Base-by-base conservation (phyloP, 92 coral and sea anemone species). In the Parazoanthus darwini region DNA sequence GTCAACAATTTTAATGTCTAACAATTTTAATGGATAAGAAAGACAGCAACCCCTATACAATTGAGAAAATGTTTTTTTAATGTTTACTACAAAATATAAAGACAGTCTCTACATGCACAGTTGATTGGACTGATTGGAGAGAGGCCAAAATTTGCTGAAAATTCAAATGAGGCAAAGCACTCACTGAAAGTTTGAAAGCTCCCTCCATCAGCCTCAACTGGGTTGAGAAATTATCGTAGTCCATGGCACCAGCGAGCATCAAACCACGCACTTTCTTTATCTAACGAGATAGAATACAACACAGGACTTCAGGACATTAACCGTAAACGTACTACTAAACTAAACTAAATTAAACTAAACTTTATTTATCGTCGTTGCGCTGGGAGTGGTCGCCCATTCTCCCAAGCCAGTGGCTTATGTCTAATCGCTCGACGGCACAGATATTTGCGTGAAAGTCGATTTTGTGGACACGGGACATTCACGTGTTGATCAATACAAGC, bases 181-280 rank as follows among this genome's bases (percentile, higher is more conserved):
- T 92, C 76, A 97, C 99, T 78, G 98, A 94, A 6, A 97, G 91
- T 90, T 97, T 95, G 93, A 97, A 94, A 39, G 98, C 98, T 77
- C 99, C 98, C 87, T 97, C 99, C 93, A 95, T 90, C 22, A 93
- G 92, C 75, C 92, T 94, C 7, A 97, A 87, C 63, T 90, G 86
- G 13, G 92, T 80, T 7, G 91, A 29, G 43, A 97, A 94, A 74
- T 84, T 90, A 36, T 95, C 98, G 20, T 90, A 92, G 26, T 97
- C 99, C 92, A 97, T 2, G 3, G 94, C 96, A 10, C 99, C 96
- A n/a, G 93, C 99, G 10, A 83, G 87, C 39, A 95, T 91, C 58
- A 95, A 80, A 74, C 98, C 89, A 76, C 99, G 98, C 78, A 97
- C 90, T 89, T 92, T 92, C 91, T 85, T 96, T 66, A 97, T 79